These are phyloP conservation scores for Sebastes taczanowskii DNA, from an alignment of 2,797 vertebrate genomes.

Conservation along the genomic window DNA sequence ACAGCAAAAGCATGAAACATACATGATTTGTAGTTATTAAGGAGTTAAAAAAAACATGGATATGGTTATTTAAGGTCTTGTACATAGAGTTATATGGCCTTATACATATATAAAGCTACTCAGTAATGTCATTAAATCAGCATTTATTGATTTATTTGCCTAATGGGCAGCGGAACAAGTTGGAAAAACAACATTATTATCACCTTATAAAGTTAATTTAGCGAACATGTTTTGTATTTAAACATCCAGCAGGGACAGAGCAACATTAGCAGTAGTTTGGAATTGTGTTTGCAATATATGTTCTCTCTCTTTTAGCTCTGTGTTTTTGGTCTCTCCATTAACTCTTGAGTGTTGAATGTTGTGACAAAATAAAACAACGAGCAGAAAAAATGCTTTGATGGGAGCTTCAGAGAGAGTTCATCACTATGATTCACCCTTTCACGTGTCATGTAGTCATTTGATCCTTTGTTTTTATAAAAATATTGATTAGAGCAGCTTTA, in stretches of 20 bases:
- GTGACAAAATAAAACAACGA: fast-evolving
- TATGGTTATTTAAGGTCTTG: neutral
- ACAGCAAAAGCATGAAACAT: neutral
- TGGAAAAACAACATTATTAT: neutral
- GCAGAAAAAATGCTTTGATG: too few species aligned
- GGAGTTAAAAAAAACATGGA: neutral
- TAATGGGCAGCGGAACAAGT: fast-evolving
- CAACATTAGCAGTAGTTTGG: neutral
- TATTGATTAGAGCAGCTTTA: neutral
- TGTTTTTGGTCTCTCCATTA: neutral
- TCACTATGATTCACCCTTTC: neutral
- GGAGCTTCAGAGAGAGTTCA: neutral
- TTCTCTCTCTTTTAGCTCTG: neutral
- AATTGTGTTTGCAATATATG: neutral
- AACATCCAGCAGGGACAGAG: neutral
- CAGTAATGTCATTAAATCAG: neutral
- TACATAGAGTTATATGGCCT: neutral
- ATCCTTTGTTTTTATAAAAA: neutral
- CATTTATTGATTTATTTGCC: neutral
- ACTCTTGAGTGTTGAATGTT: neutral
- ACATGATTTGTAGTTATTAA: neutral
- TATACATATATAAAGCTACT: neutral
- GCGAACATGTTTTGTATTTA: neutral
- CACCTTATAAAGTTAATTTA: neutral
- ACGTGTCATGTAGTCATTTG: neutral